Evolutionary conservation across 2,797 vertebrate species (phyloP), one percentile per base, ranked within the genome.

Genomic region (Periophthalmus magnuspinnatus): DNA sequence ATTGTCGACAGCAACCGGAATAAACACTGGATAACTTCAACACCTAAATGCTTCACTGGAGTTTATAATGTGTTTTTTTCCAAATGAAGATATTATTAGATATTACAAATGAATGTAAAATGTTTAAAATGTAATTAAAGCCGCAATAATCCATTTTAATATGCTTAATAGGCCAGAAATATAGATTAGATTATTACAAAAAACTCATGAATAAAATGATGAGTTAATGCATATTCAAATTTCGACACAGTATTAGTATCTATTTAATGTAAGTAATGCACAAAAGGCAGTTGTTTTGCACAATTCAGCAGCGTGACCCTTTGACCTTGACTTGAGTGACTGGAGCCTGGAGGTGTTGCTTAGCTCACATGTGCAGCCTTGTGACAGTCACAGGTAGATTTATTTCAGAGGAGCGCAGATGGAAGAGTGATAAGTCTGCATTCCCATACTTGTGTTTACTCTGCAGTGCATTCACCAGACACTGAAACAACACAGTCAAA

Each of bases 381-480:
- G 78, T 71, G 80, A 81, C 54, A 67, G 80, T 84, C 81, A 68
- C 65, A 64, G 57, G 61, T 17, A 67, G 84, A 90, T 90, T 77
- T 0, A 1, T 65, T 90, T 89, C 89, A 78, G 65, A 67, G 21
- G 65, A 70, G 22, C 64, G 58, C 66, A 74, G 66, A 69, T 3
- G 1, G 54, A 68, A 68, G 32, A 57, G 60, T 61, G 71, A 83
- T 75, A 76, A 75, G n/a, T 47, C 11, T 11, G 48, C 28, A 33
- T 83, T 84, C 70, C 22, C 57, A 68, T 65, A 28, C 52, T 74
- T 34, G 57, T 33, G 54, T 78, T 79, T 52, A 28, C 70, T 74
- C 77, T 78, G 59, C 2, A 81, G 78, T 60, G n/a, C 13, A 47
- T 47, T 65, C 68, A 13, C 45, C 67, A n/a, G 63, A 6, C 14